These are phyloP conservation scores for Campylomormyrus numenius DNA, from an alignment of 2,113 vertebrate species.

Conservation along the genomic window DNA sequence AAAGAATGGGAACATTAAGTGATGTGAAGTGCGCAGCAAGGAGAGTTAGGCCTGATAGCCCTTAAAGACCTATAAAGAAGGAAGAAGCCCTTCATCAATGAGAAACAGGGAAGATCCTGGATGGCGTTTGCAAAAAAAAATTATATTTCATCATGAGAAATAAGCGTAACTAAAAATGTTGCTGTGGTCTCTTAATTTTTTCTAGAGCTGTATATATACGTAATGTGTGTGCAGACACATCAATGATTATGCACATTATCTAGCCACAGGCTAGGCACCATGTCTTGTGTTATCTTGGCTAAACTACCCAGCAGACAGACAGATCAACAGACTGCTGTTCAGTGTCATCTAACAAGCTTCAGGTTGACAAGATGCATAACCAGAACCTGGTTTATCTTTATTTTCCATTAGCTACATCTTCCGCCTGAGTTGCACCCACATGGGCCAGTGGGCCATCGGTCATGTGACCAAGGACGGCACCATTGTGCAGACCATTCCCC, in stretches of 20 bases:
- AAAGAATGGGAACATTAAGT: background rate
- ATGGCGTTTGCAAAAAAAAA: too few relatives aligned
- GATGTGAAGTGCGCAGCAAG: background rate
- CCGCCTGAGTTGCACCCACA: constrained; percentile 74
- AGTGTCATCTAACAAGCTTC: background rate
- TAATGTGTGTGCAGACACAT: background rate
- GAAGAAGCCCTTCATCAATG: background rate
- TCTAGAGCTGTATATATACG: background rate
- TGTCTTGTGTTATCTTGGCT: background rate
- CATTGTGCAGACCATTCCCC: constrained; percentile 73
- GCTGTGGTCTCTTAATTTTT: background rate
- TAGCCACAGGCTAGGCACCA: background rate
- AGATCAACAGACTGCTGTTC: background rate
- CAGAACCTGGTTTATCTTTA: background rate
- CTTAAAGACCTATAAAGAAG: background rate
- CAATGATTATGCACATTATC: background rate
- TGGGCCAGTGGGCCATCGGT: constrained; percentile 82
- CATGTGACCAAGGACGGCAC: constrained; percentile 61
- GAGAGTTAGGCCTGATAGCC: background rate
- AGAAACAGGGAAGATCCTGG: background rate
- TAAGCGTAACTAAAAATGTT: background rate
- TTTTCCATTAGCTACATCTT: constrained; percentile 69
- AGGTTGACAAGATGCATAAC: background rate
- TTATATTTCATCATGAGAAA: background rate
- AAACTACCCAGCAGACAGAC: background rate